A percentile compares a stretch with the other conserved stretches of the same genome.
Conservation (phyloP, 1,140 invertebrate genomes). For the Glossosoma conforme region DNA sequence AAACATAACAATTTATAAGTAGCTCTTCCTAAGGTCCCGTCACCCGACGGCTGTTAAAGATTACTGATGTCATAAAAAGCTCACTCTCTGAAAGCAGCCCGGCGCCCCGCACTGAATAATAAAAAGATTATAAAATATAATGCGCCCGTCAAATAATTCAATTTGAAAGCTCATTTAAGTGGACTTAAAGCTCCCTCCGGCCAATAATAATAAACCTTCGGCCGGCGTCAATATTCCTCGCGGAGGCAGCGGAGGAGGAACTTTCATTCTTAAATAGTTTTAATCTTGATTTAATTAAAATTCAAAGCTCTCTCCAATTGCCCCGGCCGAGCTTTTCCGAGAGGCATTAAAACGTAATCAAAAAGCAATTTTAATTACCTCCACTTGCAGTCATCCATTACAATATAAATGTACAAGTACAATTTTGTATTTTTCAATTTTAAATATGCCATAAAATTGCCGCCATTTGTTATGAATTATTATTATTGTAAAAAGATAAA, state of each 20-base stretch:
- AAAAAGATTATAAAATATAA: conserved; percentile 5
- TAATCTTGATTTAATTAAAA: conserved; percentile 31
- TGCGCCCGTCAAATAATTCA: conserved; percentile 7
- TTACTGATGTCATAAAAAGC: too few relatives aligned
- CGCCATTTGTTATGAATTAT: too few relatives aligned
- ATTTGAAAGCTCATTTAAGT: conserved; percentile 16
- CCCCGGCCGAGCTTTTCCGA: conserved; percentile 21
- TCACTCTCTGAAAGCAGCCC: too few relatives aligned
- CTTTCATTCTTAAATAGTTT: conserved; percentile 30
- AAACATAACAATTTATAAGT: too few relatives aligned
- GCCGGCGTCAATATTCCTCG: too few relatives aligned
- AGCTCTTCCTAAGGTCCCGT: too few relatives aligned
- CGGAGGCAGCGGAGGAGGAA: conserved; percentile 6
- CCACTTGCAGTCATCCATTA: background rate
- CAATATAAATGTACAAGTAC: too few relatives aligned
- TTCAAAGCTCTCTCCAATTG: conserved; percentile 28
- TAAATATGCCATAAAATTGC: too few relatives aligned
- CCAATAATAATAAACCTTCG: conserved; percentile 2
- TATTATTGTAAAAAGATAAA: too few relatives aligned
- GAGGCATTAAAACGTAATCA: conserved; percentile 30
- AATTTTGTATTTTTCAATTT: too few relatives aligned
- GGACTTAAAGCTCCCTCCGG: conserved; percentile 4
- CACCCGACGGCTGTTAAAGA: too few relatives aligned
- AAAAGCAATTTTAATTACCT: conserved; percentile 28
- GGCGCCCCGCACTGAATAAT: too few relatives aligned